Evolutionary conservation across 2,113 vertebrate species (phyloP).

Genomic region (Stegostoma tigrinum): DNA sequence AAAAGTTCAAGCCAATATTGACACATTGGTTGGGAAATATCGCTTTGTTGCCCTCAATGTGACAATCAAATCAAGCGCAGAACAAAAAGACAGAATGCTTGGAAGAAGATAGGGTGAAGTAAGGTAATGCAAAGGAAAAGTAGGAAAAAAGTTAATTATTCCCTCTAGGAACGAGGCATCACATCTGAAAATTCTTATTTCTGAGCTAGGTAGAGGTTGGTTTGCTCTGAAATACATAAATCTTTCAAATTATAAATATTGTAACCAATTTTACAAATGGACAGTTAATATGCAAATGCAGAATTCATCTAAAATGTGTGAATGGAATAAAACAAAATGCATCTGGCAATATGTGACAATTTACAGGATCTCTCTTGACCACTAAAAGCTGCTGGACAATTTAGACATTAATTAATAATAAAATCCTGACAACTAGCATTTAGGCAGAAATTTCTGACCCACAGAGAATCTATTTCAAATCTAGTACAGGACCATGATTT

Average conservation of each 20-base stretch:
- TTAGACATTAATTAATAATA: neutral
- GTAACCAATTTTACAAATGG: neutral
- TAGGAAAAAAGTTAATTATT: neutral
- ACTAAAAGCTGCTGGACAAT: neutral
- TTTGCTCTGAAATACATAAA: neutral
- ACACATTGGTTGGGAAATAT: too few species aligned
- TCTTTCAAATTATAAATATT: neutral
- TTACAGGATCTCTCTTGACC: neutral
- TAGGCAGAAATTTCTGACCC: neutral
- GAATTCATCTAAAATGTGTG: neutral
- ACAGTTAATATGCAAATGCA: neutral
- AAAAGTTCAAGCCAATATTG: neutral
- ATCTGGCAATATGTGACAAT: neutral
- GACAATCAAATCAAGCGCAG: neutral
- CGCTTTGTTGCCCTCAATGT: too few species aligned
- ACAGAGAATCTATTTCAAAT: neutral
- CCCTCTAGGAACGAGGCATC: neutral
- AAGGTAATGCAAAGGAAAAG: neutral
- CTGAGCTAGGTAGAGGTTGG: neutral
- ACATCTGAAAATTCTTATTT: neutral
- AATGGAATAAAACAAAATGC: neutral
- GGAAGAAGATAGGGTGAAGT: neutral
- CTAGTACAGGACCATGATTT: neutral
- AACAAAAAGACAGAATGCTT: neutral
- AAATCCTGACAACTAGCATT: neutral